Evolutionary conservation across 1,140 invertebrate species (phyloP), one percentile per base, ranked within the genome.

Genomic region (Probaryconus sp.): DNA sequence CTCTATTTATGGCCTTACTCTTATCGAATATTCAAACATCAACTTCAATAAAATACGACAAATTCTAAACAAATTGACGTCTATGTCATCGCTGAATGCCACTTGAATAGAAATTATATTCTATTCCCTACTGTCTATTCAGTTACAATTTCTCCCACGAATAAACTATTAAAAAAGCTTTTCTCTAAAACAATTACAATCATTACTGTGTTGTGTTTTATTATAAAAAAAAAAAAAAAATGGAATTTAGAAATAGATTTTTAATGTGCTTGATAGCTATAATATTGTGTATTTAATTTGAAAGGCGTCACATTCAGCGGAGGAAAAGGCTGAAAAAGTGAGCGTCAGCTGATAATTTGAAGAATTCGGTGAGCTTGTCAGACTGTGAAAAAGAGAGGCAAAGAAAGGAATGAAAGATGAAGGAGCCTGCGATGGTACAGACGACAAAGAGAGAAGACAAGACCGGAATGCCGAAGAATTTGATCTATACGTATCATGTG

Each of bases 301-400:
- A 70, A 17, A 55, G 21, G 38, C 48, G 28, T 42, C 51, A 48
- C 28, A 51, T 50, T 9, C 9, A 35, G 21, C 10, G 24, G 1
- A 24, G 14, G 43, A 50, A 71, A 63, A 63, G 35, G 33, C 33
- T 56, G 43, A 71, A 63, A 56, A 48, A 63, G 48, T 40, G 45
- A 58, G 68, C 63, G 68, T 71, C 68, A 64, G 60, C 60, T 71
- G 51, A 71, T 64, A 71, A 71, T 71, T 71, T 64, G 33, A 71
- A 71, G 68, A 71, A 71, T 71, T 64, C 37, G 68, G 68, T 58
- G 68, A 63, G 45, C 48, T 33, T 64, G 68, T 71, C 68, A 50
- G 58, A 64, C 50, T 38, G n/a, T 18, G 51, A 64, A 63, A 64
- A 64, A 71, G 56, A 63, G 63, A 40, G 30, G 55, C 17, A 28